Base-by-base conservation (phyloP, 2,888 invertebrate genomes). In the Epicampocera succincta region DNA sequence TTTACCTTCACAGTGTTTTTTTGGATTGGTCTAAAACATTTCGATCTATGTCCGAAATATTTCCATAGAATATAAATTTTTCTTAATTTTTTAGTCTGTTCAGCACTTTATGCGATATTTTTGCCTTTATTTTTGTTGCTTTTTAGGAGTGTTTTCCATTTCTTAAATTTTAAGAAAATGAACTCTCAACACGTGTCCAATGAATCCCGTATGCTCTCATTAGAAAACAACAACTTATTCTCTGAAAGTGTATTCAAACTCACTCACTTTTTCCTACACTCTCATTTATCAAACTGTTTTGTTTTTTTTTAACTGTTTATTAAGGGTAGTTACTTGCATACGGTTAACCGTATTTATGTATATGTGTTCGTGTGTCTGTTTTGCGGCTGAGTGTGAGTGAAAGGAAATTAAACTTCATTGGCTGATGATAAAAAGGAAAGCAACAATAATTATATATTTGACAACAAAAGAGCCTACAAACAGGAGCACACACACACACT, bases 321-420 rank as follows among this genome's bases (percentile, higher is more conserved):
- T 78, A 82, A n/a, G 82, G 82, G 78, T 82, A 66, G 78, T 56
- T 71, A 44, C 44, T 60, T 40, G 11, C 52, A 60, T 54, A 6
- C 42, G 29, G n/a, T 33, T 40, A 48, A 17, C 13, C 9, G 1
- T n/a, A 33, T 29, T 25, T 25, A n/a, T 17, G 13, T 11, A 4
- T 74, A 44, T 15, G 11, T 54, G 11, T 12, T 15, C 3, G 11
- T 56, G 13, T 48, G 1, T 56, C 9, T 19, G 54, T 12, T 58
- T 19, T 21, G 1, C 50, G 46, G 11, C 21, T 46, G 73, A 63
- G 42, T 68, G 38, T 74, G 54, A 58, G 21, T 66, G 50, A 75
- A 78, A 63, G 82, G 74, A 75, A 78, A 71, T 71, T 66, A 69
- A 74, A 82, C 65, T 74, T 79, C 82, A 82, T 82, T 82, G 82